Percentiles rank a stretch among this genome's conserved stretches.
These are phyloP conservation scores for Dendrolimus houi DNA, from an alignment of 2,888 invertebrate genomes.

Conservation along the genomic window DNA sequence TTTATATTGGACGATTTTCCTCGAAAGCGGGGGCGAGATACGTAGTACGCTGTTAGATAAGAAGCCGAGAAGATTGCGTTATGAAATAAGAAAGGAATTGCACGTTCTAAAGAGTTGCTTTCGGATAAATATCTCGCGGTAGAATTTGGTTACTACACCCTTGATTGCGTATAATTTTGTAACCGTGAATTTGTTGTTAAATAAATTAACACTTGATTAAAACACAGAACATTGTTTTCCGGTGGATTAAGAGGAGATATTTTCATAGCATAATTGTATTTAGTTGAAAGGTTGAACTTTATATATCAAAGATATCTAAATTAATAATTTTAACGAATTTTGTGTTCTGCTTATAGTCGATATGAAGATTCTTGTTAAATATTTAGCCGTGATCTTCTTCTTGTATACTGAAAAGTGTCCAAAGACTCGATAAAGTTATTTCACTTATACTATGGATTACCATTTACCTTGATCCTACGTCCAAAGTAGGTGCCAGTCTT, in stretches of 20 bases:
- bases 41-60: constrained; percentile 72
- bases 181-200: constrained; percentile 19
- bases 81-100: constrained; percentile 74
- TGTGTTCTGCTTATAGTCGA: too few species aligned
- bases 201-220: constrained; percentile 17
- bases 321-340: too few species aligned
- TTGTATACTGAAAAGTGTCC: too few species aligned
- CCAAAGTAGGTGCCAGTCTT: too few species aligned
- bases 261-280: too few species aligned
- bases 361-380: too few species aligned
- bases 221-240: not conserved
- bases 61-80: constrained; percentile 71
- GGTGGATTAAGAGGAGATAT: not conserved
- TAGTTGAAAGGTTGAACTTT: too few species aligned
- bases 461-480: too few species aligned
- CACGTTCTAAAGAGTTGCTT: constrained; percentile 65
- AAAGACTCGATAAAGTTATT: too few species aligned
- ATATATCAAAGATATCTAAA: too few species aligned
- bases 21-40: constrained; percentile 69
- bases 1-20: constrained; percentile 76
- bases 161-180: constrained; percentile 45
- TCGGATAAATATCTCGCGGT: constrained; percentile 47
- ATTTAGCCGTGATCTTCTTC: too few species aligned
- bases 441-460: too few species aligned
- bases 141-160: constrained; percentile 33